Percentiles rank a stretch among this genome's conserved stretches.
These are phyloP conservation scores for Caenorhabditis wallacei DNA, from an alignment of 2,888 invertebrate species.

Conservation along the genomic window DNA sequence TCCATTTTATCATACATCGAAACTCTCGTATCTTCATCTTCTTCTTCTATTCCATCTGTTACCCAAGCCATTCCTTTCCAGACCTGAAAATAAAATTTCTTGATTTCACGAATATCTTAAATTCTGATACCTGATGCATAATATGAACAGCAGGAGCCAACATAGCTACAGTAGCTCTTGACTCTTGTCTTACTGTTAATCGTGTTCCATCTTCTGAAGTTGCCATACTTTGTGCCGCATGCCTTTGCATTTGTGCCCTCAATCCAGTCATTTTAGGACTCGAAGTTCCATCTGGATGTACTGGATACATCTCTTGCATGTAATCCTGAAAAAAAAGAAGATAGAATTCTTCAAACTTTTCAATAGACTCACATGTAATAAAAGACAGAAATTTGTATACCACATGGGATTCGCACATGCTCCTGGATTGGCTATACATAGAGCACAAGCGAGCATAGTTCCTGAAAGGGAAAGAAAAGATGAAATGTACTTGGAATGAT, in stretches of 20 bases:
- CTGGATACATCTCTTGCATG: constrained; percentile 81
- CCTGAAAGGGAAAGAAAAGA: constrained; percentile 69
- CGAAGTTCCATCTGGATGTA: constrained; percentile 75
- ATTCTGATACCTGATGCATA: constrained; percentile 79
- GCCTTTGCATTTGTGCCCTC: constrained; percentile 70
- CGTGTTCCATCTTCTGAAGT: constrained; percentile 71
- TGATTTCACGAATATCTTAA: not conserved
- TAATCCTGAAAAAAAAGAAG: constrained; percentile 63
- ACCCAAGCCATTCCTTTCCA: constrained; percentile 83
- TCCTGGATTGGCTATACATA: constrained; percentile 83
- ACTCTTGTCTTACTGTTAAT: constrained; percentile 75
- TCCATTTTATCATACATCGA: constrained; percentile 76
- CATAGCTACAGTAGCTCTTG: constrained; percentile 82
- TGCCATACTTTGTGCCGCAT: constrained; percentile 71
- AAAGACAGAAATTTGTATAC: constrained; percentile 81
- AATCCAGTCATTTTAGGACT: constrained; percentile 80
- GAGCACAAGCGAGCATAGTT: constrained; percentile 82
- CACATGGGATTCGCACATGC: constrained; percentile 82
- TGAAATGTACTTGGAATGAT: not conserved
- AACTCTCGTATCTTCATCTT: constrained; percentile 78
- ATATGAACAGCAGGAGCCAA: constrained; percentile 82
- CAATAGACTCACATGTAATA: constrained; percentile 77
- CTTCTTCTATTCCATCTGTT: constrained; percentile 82
- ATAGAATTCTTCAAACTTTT: constrained; percentile 9
- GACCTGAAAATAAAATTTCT: constrained; percentile 67